Percentiles rank a stretch among this genome's conserved stretches.
phyloP scores from a whole-genome alignment of 2,113 vertebrate genomes.

The Formicarius rufipectus region DNA sequence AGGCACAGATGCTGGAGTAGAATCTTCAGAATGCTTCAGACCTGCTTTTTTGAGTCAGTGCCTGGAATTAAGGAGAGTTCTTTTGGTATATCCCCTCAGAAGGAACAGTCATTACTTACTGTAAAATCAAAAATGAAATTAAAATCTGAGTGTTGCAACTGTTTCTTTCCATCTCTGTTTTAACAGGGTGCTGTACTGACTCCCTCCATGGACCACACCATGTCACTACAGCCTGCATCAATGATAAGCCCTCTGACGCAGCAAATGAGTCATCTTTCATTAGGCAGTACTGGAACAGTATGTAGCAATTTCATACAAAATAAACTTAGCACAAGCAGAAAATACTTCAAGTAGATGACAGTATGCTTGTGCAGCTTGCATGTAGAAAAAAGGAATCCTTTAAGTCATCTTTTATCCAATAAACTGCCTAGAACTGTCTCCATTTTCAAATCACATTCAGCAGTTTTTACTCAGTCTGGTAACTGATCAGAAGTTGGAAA shows the following conservation, averaged over 20 bases:
- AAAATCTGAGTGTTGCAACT: background rate
- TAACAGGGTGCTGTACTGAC: conserved; percentile 92
- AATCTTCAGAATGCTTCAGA: background rate
- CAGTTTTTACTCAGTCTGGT: background rate
- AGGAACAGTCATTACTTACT: background rate
- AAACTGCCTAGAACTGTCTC: background rate
- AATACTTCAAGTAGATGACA: background rate
- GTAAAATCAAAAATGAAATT: background rate
- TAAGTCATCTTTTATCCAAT: background rate
- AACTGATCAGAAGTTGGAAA: background rate
- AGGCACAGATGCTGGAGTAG: background rate
- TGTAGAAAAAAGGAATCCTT: background rate
- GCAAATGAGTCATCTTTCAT: conserved; percentile 96
- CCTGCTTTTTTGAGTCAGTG: background rate
- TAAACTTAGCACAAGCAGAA: background rate
- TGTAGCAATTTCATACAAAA: conserved; percentile 69
- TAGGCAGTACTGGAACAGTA: conserved; percentile 91
- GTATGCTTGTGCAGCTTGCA: background rate
- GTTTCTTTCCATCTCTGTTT: background rate
- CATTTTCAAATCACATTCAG: background rate
- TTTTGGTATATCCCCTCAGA: background rate
- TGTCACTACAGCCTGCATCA: conserved; percentile 95
- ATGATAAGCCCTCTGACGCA: conserved; percentile 94
- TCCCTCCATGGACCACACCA: conserved; percentile 96
- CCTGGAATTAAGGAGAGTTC: background rate